These are phyloP conservation scores for Zonitis immaculata DNA, from an alignment of 2,888 invertebrate genomes.

Conservation along the genomic window DNA sequence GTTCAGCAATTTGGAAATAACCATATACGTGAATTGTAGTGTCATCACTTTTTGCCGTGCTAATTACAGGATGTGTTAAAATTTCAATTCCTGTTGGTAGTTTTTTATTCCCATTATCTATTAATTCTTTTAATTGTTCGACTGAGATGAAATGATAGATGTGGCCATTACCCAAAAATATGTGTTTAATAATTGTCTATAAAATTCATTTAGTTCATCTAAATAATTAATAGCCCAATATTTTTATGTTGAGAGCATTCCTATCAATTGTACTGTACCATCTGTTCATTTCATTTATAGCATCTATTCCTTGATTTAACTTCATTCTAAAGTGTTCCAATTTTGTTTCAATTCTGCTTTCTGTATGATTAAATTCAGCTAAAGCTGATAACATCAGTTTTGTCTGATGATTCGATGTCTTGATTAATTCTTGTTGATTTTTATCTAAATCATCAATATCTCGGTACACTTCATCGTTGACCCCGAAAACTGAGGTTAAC, in stretches of 20 bases:
- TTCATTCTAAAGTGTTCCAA: constrained; percentile 1
- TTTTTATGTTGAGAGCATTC: not conserved
- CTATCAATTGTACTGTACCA: constrained; percentile 6
- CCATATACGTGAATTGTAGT: not conserved
- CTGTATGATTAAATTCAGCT: constrained; percentile 7
- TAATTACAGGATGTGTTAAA: not conserved
- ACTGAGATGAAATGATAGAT: too few relatives aligned
- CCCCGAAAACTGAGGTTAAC: constrained; percentile 7
- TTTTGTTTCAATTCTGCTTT: not conserved
- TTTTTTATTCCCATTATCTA: not conserved
- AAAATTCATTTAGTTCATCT: not conserved
- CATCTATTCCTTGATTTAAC: constrained; percentile 4
- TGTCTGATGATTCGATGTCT: constrained; percentile 7
- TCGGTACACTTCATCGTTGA: constrained; percentile 10
- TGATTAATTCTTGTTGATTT: constrained; percentile 7
- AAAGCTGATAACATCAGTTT: constrained; percentile 5
- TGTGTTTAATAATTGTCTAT: too few relatives aligned
- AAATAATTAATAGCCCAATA: not conserved
- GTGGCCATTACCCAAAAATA: too few relatives aligned
- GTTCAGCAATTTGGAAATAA: constrained; percentile 1
- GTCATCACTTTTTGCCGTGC: not conserved
- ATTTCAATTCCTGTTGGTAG: not conserved
- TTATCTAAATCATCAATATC: constrained; percentile 5
- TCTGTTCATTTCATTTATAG: not conserved
- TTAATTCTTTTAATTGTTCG: too few relatives aligned